Conservation (phyloP, 2,797 vertebrate species). For the Lates japonicus region DNA sequence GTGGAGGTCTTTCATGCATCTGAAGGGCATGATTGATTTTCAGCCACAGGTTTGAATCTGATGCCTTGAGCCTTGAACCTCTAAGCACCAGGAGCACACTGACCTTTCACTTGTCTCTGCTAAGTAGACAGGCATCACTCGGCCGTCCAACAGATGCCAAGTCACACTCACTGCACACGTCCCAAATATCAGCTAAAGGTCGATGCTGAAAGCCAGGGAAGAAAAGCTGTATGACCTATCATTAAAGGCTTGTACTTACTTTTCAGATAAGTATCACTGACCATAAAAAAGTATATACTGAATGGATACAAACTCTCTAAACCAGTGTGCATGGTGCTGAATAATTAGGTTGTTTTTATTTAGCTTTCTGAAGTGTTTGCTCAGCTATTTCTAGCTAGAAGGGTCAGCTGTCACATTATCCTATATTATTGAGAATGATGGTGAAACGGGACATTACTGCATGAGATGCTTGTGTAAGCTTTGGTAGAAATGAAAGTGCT, state of each 20-base stretch:
- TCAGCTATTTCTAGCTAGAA: slow-evolving; percentile 5
- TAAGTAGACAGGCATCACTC: slow-evolving; percentile 76
- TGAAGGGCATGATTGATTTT: slow-evolving; percentile 81
- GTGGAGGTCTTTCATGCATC: slow-evolving; percentile 40
- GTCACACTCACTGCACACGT: slow-evolving; percentile 63
- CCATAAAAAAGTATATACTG: background rate
- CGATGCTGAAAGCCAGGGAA: slow-evolving; percentile 42
- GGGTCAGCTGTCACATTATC: slow-evolving; percentile 11
- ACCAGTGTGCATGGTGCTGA: background rate
- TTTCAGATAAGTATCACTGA: slow-evolving; percentile 31
- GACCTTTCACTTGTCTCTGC: slow-evolving; percentile 78
- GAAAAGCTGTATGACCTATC: slow-evolving; percentile 34
- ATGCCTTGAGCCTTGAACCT: slow-evolving; percentile 65
- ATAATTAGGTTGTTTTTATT: slow-evolving; percentile 25
- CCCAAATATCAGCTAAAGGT: slow-evolving; percentile 77
- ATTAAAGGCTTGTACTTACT: slow-evolving; percentile 31
- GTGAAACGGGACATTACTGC: slow-evolving; percentile 1
- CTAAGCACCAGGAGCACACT: slow-evolving; percentile 59
- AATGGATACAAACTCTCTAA: background rate
- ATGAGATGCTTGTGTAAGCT: slow-evolving; percentile 10
- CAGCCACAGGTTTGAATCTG: slow-evolving; percentile 66
- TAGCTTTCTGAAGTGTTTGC: slow-evolving; percentile 15
- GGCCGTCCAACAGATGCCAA: slow-evolving; percentile 58
- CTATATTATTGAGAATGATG: background rate
- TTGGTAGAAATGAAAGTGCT: background rate